Base-by-base conservation (phyloP, 2,797 vertebrate genomes). In the Allobates femoralis region DNA sequence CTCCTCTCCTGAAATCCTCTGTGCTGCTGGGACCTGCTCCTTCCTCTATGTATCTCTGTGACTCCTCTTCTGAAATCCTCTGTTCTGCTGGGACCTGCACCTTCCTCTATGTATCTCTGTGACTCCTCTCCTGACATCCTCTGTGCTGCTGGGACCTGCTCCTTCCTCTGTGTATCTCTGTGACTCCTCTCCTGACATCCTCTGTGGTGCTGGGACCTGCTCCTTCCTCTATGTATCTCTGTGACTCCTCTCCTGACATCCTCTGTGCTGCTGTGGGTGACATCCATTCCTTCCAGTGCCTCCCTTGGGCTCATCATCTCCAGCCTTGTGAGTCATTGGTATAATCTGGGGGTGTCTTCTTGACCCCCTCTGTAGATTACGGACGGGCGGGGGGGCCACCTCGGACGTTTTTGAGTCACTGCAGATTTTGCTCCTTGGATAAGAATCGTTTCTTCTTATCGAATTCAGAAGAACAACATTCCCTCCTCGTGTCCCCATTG, bases 361-460 rank as follows among this genome's bases (percentile, higher is more conserved):
- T 26, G 74, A 3, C 18, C 51, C 51, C 6, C 75, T 77, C 56
- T 77, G 55, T 60, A 79, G 77, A 79, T 79, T 60, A 62, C 10
- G 75, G 50, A 55, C 11, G 75, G 50, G 32, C 1, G 37, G 37
- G 71, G 21, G 19, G 37, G 67, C 34, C 37, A 3, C 32, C 66
- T 4, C n/a, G 67, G 67, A 2, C 73, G 6, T 21, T 18, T 51
- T 46, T 53, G 50, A 77, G 51, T 77, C 51, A 56, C 75, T 79
- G 28, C 10, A 60, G 4, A 56, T 34, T 79, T 12, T 5, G 30
- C 5, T 10, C 2, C 37, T 0, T 12, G 56, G 12, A 79, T 41
- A 81, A 81, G 28, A 16, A n/a, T 58, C 12, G n/a, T 37, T 71
- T 71, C 21, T 1, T 56, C 4, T 71, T 81, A 69, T 81, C 79